Percentiles rank a stretch among this genome's conserved stretches.
Conservation (phyloP, 2,113 vertebrate species). For the Megaceryle maxima region DNA sequence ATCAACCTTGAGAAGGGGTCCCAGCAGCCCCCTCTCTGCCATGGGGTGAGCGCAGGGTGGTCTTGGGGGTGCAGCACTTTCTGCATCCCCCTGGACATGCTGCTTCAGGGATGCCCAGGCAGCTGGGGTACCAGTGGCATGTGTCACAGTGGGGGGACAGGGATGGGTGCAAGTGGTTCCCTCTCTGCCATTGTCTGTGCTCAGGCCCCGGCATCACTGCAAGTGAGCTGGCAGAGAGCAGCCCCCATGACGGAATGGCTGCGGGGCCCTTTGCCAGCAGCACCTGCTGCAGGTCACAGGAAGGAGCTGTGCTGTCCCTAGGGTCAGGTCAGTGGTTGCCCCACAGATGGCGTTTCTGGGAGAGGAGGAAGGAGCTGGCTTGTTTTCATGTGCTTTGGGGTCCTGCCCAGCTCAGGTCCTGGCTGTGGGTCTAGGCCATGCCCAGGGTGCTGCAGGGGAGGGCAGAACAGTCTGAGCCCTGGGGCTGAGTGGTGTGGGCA, state of each 20-base stretch:
- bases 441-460: background rate
- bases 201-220: background rate
- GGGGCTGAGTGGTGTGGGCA: background rate
- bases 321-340: background rate
- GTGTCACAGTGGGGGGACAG: accelerated
- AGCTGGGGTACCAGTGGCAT: accelerated
- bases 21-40: background rate
- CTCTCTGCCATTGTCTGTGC: background rate
- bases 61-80: background rate
- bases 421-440: background rate
- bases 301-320: background rate
- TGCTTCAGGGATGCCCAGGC: background rate
- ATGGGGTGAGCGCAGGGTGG: background rate
- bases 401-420: background rate
- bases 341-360: accelerated
- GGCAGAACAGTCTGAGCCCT: background rate
- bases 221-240: background rate
- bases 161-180: background rate
- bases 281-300: background rate
- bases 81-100: background rate
- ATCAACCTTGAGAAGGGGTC: accelerated
- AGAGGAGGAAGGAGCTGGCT: background rate
- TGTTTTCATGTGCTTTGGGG: background rate
- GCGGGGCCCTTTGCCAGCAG: background rate
- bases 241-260: accelerated